Conservation (phyloP, 2,113 vertebrate genomes). For the Eupsittula cactorum region DNA sequence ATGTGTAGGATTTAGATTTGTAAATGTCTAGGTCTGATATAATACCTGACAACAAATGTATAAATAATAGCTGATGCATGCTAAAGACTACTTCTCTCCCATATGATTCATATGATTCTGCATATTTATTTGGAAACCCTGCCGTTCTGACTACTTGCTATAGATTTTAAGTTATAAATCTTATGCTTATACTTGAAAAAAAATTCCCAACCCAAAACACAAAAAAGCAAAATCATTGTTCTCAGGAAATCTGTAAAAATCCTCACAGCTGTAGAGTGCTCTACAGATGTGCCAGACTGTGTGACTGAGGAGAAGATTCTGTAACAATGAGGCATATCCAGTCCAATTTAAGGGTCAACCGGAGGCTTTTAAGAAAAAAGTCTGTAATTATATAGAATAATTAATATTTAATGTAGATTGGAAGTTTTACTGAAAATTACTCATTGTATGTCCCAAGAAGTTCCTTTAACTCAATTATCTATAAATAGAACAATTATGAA, state of each 20-base stretch:
- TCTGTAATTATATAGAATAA: background rate
- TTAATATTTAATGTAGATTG: background rate
- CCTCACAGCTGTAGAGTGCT: background rate
- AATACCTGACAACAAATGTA: background rate
- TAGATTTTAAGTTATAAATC: background rate
- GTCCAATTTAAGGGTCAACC: background rate
- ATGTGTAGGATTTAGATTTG: background rate
- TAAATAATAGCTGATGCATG: background rate
- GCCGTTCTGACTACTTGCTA: background rate
- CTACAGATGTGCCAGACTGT: background rate
- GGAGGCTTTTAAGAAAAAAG: background rate
- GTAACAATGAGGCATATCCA: background rate
- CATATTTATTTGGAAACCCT: background rate
- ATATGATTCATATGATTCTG: background rate
- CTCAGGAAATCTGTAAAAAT: background rate
- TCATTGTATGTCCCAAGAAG: background rate
- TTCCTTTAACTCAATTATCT: background rate
- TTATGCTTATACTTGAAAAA: background rate
- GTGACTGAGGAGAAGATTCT: background rate
- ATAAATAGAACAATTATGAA: background rate
- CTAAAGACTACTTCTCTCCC: background rate
- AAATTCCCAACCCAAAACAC: fast-evolving
- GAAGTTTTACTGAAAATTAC: background rate
- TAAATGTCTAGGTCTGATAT: background rate
- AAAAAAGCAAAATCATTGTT: background rate